Evolutionary conservation across 2,113 vertebrate species (phyloP).

Genomic region (Tyto alba): DNA sequence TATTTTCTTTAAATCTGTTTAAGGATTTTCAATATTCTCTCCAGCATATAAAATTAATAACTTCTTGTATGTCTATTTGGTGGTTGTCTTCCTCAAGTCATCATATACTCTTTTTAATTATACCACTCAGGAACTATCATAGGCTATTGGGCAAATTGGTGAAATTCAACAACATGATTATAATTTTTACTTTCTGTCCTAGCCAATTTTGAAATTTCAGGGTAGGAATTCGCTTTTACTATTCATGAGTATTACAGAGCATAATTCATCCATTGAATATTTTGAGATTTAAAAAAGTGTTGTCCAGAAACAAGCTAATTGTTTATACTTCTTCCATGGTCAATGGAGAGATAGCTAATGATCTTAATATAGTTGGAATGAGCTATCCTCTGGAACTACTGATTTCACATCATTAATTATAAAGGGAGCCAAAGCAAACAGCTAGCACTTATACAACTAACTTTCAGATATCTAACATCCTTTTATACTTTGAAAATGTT

Average conservation of each 20-base stretch:
- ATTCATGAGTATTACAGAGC: neutral
- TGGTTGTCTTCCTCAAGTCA: neutral
- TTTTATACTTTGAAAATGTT: neutral
- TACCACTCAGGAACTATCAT: neutral
- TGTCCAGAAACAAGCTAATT: neutral
- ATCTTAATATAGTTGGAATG: neutral
- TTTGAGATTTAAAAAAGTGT: neutral
- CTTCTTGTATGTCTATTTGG: neutral
- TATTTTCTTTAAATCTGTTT: neutral
- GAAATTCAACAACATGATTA: neutral
- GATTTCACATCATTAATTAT: neutral
- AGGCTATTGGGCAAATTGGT: neutral
- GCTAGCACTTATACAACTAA: neutral
- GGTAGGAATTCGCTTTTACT: neutral
- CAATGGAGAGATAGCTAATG: neutral
- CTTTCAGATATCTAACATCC: neutral
- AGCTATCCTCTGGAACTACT: neutral
- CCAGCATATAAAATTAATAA: neutral
- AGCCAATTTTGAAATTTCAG: neutral
- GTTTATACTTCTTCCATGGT: neutral
- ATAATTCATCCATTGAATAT: neutral
- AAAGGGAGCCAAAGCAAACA: neutral
- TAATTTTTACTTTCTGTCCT: neutral
- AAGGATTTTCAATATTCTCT: neutral
- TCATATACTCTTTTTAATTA: neutral